Percentiles rank a stretch among this genome's conserved stretches.
Conservation (phyloP, 2,888 invertebrate genomes). For the Homarus gammarus region DNA sequence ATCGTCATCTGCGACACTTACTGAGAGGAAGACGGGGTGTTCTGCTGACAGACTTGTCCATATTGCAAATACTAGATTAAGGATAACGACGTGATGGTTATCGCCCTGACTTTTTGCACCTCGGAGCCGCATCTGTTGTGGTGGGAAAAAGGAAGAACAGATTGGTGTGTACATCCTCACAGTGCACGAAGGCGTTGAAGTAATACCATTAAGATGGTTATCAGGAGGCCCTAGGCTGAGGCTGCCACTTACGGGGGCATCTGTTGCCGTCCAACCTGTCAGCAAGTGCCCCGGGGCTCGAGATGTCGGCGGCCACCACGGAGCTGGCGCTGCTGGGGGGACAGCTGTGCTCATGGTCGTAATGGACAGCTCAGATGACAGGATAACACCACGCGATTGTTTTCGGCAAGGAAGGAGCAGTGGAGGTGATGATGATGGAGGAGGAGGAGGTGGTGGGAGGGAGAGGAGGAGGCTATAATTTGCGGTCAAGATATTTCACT, state of each 20-base stretch:
- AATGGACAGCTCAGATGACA: conserved; percentile 41
- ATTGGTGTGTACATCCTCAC: background rate
- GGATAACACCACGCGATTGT: conserved; percentile 46
- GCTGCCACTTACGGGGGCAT: conserved; percentile 20
- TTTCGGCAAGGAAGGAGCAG: conserved; percentile 13
- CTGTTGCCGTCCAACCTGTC: conserved; percentile 15
- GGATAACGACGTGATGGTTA: background rate
- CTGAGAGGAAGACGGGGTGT: background rate
- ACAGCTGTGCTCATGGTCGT: conserved; percentile 13
- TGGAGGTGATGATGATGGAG: background rate
- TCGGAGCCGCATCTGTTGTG: background rate
- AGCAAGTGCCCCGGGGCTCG: background rate
- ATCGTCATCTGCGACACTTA: background rate
- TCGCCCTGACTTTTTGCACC: background rate
- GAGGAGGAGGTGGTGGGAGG: background rate
- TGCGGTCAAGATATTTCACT: conserved; percentile 17
- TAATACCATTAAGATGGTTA: background rate
- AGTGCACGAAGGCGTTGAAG: background rate
- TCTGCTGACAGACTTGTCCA: background rate
- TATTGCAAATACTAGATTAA: background rate
- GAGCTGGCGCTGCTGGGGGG: background rate
- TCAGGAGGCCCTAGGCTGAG: background rate
- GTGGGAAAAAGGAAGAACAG: background rate
- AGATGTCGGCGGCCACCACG: background rate
- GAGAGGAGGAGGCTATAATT: conserved; percentile 15